A percentile compares a stretch with the other conserved stretches of the same genome.
phyloP scores from a whole-genome alignment of 2,113 vertebrate species.

The Suricata suricatta region DNA sequence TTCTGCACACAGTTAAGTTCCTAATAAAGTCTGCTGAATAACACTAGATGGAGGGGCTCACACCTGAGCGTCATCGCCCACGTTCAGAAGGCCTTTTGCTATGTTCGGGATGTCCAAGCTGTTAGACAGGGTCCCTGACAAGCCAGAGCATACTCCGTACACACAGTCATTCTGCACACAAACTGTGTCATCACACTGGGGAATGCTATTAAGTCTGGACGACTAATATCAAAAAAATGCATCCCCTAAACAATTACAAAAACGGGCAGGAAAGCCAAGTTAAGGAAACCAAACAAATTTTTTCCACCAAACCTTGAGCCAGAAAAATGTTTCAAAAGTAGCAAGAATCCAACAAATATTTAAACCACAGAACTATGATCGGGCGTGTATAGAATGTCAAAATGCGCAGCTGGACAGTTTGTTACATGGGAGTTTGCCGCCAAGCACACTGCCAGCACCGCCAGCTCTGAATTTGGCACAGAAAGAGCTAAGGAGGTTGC shows the following conservation, averaged over 20 bases:
- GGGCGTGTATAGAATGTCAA: background rate
- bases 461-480: background rate
- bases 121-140: background rate
- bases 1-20: background rate
- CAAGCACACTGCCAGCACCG: background rate
- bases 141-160: background rate
- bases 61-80: background rate
- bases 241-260: constrained; percentile 3
- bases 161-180: background rate
- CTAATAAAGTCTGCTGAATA: background rate
- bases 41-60: background rate
- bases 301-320: background rate
- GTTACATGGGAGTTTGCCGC: background rate
- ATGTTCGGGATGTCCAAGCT: background rate
- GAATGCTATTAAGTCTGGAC: background rate
- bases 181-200: background rate
- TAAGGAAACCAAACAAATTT: background rate
- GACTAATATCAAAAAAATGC: constrained; percentile 8
- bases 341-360: constrained; percentile 66
- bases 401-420: background rate
- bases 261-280: constrained; percentile 43
- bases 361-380: constrained; percentile 12
- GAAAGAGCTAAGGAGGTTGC: background rate
- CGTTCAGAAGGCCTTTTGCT: background rate
- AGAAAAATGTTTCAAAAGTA: constrained; percentile 47